These are phyloP conservation scores for Semaprochilodus insignis DNA, from an alignment of 2,797 vertebrate genomes.

Conservation along the genomic window DNA sequence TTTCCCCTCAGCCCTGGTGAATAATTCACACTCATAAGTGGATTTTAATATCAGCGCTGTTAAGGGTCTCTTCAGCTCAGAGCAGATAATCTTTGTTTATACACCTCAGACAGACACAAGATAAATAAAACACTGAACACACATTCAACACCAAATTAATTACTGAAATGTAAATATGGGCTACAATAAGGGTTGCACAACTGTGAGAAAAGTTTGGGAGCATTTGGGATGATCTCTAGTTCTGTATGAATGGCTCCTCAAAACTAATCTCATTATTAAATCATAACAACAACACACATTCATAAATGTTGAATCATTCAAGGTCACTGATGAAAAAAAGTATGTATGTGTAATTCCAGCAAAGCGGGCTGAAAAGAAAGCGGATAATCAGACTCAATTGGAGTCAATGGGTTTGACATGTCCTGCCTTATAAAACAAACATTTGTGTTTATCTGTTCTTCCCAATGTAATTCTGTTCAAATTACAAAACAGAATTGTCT, in stretches of 20 bases:
- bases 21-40: slow-evolving; percentile 29
- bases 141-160: slow-evolving; percentile 9
- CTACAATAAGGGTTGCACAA: not conserved
- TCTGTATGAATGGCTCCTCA: not conserved
- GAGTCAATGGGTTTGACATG: too few species aligned
- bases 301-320: too few species aligned
- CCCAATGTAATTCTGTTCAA: too few species aligned
- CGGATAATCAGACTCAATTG: too few species aligned
- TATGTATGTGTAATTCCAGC: too few species aligned
- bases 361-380: too few species aligned
- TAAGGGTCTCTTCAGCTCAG: slow-evolving; percentile 19
- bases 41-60: slow-evolving; percentile 28
- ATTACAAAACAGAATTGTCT: too few species aligned
- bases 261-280: not conserved
- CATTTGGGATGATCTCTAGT: not conserved
- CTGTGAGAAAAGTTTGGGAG: not conserved
- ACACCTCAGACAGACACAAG: not conserved
- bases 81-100: slow-evolving; percentile 7
- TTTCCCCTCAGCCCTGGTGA: slow-evolving; percentile 13
- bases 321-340: too few species aligned
- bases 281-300: too few species aligned
- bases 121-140: slow-evolving; percentile 8
- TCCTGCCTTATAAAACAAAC: too few species aligned
- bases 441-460: too few species aligned
- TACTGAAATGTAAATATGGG: slow-evolving; percentile 10